Evolutionary conservation across 2,797 vertebrate species (phyloP).

Genomic region (Kryptopterus vitreolus): DNA sequence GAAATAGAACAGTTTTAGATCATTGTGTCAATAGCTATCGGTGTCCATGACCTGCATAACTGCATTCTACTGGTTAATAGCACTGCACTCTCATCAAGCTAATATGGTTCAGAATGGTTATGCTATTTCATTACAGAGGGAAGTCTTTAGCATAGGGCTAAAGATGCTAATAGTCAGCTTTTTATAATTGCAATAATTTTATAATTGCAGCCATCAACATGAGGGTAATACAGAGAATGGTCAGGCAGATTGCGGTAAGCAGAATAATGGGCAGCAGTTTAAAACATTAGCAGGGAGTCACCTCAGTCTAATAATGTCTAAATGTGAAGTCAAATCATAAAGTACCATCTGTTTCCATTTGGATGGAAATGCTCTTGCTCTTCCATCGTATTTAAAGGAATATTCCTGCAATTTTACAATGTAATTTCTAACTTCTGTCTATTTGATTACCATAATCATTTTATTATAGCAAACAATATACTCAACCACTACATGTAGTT

Average conservation of each 20-base stretch:
- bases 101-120: not conserved
- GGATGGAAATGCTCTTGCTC: not conserved
- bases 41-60: not conserved
- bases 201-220: constrained; percentile 6
- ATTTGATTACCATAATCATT: constrained; percentile 12
- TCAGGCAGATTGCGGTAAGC: not conserved
- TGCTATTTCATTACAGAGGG: not conserved
- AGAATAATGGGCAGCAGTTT: constrained; percentile 2
- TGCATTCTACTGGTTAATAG: not conserved
- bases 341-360: not conserved
- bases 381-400: not conserved
- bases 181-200: not conserved
- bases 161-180: constrained; percentile 1
- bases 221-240: not conserved
- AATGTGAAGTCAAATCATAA: not conserved
- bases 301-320: not conserved
- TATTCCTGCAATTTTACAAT: constrained; percentile 13
- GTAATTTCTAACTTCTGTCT: not conserved
- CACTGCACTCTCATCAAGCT: not conserved
- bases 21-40: not conserved
- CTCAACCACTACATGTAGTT: too few relatives aligned
- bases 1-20: not conserved
- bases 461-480: too few relatives aligned
- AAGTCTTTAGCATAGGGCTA: not conserved
- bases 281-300: not conserved